Conservation (phyloP, 2,888 invertebrate genomes). For the Epicampocera succincta region DNA sequence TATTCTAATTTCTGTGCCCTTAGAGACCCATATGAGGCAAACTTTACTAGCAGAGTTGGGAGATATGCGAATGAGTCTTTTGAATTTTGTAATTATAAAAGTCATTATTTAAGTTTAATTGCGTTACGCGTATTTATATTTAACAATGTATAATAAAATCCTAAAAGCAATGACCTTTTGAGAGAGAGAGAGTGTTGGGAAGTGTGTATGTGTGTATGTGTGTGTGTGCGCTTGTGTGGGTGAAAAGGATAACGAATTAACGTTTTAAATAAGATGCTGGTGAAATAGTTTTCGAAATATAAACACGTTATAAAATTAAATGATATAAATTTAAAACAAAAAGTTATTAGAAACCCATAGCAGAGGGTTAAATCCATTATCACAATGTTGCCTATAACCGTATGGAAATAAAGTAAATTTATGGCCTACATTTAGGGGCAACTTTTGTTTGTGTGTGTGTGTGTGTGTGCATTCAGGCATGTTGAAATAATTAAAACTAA, state of each 20-base stretch:
- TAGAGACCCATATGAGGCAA: background rate
- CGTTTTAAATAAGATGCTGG: slow-evolving; percentile 3
- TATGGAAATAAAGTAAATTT: slow-evolving; percentile 34
- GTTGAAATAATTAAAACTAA: background rate
- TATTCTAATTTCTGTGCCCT: slow-evolving; percentile 10
- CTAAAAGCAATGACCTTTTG: slow-evolving; percentile 10
- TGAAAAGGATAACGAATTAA: slow-evolving; percentile 39
- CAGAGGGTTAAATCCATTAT: slow-evolving; percentile 15
- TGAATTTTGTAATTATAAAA: slow-evolving; percentile 68
- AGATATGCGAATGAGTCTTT: slow-evolving; percentile 9
- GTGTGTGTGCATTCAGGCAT: no score
- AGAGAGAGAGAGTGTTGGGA: no score
- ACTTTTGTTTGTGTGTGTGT: no score
- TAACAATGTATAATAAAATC: slow-evolving; percentile 28
- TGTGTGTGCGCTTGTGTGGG: background rate
- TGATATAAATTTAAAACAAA: slow-evolving; percentile 43
- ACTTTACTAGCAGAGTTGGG: background rate
- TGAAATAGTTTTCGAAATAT: slow-evolving; percentile 60
- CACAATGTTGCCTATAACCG: background rate
- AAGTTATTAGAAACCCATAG: background rate
- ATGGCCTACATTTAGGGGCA: slow-evolving; percentile 55
- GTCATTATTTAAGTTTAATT: slow-evolving; percentile 72
- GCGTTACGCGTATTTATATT: slow-evolving; percentile 71
- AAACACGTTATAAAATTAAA: slow-evolving; percentile 55
- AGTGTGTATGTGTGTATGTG: background rate